Evolutionary conservation across 2,113 vertebrate species (phyloP), one percentile per base, ranked within the genome.

Genomic region (Argyrosomus japonicus): DNA sequence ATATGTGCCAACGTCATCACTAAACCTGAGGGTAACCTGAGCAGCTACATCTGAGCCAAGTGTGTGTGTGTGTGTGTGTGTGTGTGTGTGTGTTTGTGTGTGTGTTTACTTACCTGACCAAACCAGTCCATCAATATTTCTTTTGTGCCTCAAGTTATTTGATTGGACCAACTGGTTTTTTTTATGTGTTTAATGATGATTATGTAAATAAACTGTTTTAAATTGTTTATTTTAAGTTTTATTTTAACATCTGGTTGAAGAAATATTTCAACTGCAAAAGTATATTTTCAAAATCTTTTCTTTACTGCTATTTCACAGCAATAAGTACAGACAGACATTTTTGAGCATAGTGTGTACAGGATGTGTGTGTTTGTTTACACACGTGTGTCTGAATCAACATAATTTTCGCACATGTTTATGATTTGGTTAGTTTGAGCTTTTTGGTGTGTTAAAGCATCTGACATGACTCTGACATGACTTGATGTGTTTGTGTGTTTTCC

Each of bases 401-500:
- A 1, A 54, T 70, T n/a, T 56, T 56, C 56, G 32, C 32, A 56
- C 5, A 25, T 23, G 18, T 40, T 40, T 17, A 10, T 25, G 14
- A 61, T 15, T n/a, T 10, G 23, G 17, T 12, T 62, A 21, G 1
- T 54, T 53, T 63, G 6, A 60, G n/a, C 14, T 36, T 58, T 5
- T 19, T 6, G 3, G 9, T 25, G 10, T 2, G 12, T 45, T 5
- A 53, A 13, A 50, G 48, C 17, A 13, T 3, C 1, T 53, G 56
- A 78, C 29, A 60, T 25, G 9, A 32, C 19, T 40, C 21, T 61
- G 21, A 18, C 43, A 17, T 25, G 43, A 17, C 19, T 65, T 48
- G 11, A 32, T 1, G 1, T 78, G 68, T 25, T 10, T 68, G 54
- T 76, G 23, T 85, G 43, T 63, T 63, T 36, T 48, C 8, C 85